These are phyloP conservation scores for Hypotaenidia okinawae DNA, from an alignment of 2,797 vertebrate species.

Conservation along the genomic window DNA sequence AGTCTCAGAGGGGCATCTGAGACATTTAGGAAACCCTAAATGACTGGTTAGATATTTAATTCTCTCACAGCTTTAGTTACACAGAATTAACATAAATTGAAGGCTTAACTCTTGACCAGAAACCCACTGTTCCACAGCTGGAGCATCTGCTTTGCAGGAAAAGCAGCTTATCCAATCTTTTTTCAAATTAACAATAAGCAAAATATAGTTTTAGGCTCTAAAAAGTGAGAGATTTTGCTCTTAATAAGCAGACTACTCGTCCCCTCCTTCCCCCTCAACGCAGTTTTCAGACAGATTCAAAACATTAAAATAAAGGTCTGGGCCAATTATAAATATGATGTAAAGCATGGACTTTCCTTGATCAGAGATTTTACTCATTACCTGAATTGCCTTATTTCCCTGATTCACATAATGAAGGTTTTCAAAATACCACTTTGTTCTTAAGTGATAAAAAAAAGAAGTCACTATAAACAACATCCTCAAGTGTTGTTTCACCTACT, in stretches of 20 bases:
- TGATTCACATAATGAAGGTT: conserved; percentile 37
- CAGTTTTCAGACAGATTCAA: background rate
- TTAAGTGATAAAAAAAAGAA: conserved; percentile 48
- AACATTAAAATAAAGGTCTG: background rate
- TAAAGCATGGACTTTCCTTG: background rate
- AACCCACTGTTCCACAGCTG: background rate
- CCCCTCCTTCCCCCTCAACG: accelerated
- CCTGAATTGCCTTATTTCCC: conserved; percentile 34
- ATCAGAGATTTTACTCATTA: conserved; percentile 17
- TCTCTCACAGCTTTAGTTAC: background rate
- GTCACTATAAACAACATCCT: conserved; percentile 41
- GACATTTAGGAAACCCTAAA: background rate
- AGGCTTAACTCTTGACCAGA: background rate
- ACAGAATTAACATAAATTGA: background rate
- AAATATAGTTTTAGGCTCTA: background rate
- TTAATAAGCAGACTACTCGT: background rate
- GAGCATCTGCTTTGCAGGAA: background rate
- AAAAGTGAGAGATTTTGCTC: background rate
- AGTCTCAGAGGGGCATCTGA: background rate
- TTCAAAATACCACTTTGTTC: conserved; percentile 53
- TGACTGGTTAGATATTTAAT: background rate
- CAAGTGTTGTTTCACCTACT: conserved; percentile 31
- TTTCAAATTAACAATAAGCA: background rate
- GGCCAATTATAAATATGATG: background rate
- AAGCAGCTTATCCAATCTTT: background rate